Evolutionary conservation across 2,113 vertebrate species (phyloP).

Genomic region (Sphyrna mokarran): DNA sequence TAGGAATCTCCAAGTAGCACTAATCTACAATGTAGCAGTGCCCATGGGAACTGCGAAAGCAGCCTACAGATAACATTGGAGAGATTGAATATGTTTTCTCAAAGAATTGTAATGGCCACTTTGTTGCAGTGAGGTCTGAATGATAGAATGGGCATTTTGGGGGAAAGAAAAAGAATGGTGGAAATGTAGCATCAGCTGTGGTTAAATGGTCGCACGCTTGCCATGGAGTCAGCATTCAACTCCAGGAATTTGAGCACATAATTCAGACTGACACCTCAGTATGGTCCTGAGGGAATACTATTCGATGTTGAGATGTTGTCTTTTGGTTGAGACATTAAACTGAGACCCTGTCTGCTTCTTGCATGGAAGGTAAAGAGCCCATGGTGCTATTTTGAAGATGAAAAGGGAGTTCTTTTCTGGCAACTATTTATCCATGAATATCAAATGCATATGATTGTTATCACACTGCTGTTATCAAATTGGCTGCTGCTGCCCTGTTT

Average conservation of each 20-base stretch:
- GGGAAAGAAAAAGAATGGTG: neutral
- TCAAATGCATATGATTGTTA: neutral
- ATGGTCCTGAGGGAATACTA: neutral
- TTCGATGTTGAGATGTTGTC: neutral
- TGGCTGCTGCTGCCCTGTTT: neutral
- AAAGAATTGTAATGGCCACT: neutral
- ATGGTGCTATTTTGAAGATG: neutral
- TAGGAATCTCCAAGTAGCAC: neutral
- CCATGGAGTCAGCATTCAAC: neutral
- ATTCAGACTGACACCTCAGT: neutral
- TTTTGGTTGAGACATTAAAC: neutral
- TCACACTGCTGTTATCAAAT: neutral
- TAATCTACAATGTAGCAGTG: neutral
- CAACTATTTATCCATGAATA: neutral
- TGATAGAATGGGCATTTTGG: neutral
- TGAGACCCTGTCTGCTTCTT: too few relatives aligned
- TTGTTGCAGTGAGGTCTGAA: neutral
- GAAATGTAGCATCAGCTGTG: neutral
- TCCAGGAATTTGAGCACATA: neutral
- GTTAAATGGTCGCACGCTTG: neutral
- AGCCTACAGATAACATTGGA: neutral
- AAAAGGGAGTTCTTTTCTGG: neutral
- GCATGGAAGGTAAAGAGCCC: neutral
- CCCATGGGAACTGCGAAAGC: neutral
- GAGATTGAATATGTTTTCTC: neutral